These are phyloP conservation scores for Loxodonta africana DNA, from an alignment of 2,113 vertebrate genomes.

Conservation along the genomic window DNA sequence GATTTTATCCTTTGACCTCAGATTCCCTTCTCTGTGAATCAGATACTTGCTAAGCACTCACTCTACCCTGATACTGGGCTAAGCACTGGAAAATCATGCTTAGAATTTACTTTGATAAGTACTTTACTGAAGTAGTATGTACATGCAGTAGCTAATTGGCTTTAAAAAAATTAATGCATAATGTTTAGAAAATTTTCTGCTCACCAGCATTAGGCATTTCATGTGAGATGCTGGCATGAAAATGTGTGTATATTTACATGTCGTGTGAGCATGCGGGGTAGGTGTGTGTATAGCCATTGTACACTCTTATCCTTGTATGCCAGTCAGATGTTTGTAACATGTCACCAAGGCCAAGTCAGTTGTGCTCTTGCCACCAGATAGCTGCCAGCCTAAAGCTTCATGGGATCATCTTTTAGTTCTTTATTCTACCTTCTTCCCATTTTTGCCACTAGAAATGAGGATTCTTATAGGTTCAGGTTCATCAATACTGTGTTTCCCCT, in stretches of 20 bases:
- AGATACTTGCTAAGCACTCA: background rate
- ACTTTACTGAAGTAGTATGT: background rate
- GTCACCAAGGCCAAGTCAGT: background rate
- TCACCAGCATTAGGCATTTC: background rate
- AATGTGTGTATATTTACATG: background rate
- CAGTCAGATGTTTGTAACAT: background rate
- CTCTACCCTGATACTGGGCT: no score
- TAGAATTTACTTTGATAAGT: background rate
- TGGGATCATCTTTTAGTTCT: background rate
- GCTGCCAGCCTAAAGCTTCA: background rate
- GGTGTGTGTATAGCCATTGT: rapidly evolving
- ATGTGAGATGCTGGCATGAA: background rate
- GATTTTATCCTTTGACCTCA: background rate
- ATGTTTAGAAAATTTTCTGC: background rate
- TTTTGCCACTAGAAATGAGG: background rate
- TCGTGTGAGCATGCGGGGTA: background rate
- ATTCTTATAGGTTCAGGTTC: background rate
- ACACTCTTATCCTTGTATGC: background rate
- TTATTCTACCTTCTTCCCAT: background rate
- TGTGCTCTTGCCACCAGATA: background rate
- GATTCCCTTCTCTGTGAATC: background rate
- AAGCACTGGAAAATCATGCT: background rate
- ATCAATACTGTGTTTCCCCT: background rate
- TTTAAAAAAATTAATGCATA: background rate
- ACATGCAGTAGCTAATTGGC: background rate